Percentiles rank a stretch among this genome's conserved stretches.
These are phyloP conservation scores for Marcusenius ussheri DNA, from an alignment of 2,113 vertebrate genomes.

Conservation along the genomic window DNA sequence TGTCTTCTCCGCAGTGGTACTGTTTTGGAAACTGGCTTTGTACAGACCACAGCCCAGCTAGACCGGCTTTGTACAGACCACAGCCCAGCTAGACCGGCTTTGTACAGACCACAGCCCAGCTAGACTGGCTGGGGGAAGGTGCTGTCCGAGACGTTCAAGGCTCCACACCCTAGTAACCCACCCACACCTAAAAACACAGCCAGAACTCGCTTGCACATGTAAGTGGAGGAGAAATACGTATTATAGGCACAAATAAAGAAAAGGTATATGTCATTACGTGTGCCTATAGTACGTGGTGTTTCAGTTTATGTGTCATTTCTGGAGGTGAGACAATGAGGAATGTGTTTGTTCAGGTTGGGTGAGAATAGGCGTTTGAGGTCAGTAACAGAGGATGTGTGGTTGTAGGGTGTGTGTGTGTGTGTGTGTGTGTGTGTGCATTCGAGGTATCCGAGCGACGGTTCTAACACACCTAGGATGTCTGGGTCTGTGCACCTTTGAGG, in stretches of 20 bases:
- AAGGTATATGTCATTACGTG: not conserved
- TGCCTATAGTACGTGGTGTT: not conserved
- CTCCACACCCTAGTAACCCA: not conserved
- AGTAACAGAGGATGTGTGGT: not conserved
- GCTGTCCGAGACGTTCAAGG: slow-evolving; percentile 49
- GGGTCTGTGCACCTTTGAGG: not conserved
- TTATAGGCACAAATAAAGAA: not conserved
- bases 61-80: slow-evolving; percentile 37
- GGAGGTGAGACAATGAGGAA: not conserved
- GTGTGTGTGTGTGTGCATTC: not conserved
- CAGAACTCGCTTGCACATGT: not conserved
- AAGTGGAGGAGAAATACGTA: not conserved
- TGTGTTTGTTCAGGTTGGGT: not conserved
- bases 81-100: slow-evolving; percentile 58
- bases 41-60: slow-evolving; percentile 61
- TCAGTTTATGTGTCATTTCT: not conserved
- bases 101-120: slow-evolving; percentile 44
- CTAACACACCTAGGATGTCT: not conserved
- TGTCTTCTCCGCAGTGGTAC: slow-evolving; percentile 43
- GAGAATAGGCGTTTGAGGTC: not conserved
- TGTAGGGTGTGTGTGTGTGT: not conserved
- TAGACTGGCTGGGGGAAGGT: slow-evolving; percentile 52
- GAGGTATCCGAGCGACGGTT: not conserved
- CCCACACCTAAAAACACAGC: not conserved
- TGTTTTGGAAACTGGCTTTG: slow-evolving; percentile 56